Percentiles rank a stretch among this genome's conserved stretches.
These are phyloP conservation scores for Scolopax rusticola DNA, from an alignment of 2,797 vertebrate genomes.

Conservation along the genomic window DNA sequence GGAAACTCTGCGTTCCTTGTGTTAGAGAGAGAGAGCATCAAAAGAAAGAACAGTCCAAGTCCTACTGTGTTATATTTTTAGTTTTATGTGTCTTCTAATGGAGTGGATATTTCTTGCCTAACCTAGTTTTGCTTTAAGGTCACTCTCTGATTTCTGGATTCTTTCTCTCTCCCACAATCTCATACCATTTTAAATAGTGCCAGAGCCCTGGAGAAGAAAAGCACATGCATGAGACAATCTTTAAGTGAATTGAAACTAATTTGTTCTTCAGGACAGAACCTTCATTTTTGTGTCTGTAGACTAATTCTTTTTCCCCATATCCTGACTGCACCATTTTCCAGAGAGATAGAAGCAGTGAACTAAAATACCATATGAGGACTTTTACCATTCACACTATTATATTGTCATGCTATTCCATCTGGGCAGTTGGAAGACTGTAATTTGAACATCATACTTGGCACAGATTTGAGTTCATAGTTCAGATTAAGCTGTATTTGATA, in stretches of 20 bases:
- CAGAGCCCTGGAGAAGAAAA: not conserved
- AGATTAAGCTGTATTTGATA: not conserved
- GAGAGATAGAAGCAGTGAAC: not conserved
- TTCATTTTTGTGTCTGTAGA: not conserved
- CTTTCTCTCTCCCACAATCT: not conserved
- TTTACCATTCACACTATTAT: not conserved
- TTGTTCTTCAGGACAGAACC: not conserved
- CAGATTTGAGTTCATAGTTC: not conserved
- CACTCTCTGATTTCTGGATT: not conserved
- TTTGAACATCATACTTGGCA: not conserved
- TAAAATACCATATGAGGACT: not conserved
- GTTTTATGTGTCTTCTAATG: not conserved
- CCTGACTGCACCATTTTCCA: not conserved
- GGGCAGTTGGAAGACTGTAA: not conserved
- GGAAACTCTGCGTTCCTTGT: not conserved
- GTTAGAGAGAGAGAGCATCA: not conserved
- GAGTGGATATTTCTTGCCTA: constrained; percentile 4
- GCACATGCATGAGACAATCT: not conserved
- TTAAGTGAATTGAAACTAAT: not conserved
- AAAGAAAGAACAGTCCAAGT: not conserved
- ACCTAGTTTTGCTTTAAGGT: not conserved
- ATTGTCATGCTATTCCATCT: not conserved
- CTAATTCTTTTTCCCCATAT: not conserved
- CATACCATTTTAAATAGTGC: not conserved
- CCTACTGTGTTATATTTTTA: not conserved